phyloP scores from a whole-genome alignment of 2,797 vertebrate species.

The Premnoplex brunnescens region DNA sequence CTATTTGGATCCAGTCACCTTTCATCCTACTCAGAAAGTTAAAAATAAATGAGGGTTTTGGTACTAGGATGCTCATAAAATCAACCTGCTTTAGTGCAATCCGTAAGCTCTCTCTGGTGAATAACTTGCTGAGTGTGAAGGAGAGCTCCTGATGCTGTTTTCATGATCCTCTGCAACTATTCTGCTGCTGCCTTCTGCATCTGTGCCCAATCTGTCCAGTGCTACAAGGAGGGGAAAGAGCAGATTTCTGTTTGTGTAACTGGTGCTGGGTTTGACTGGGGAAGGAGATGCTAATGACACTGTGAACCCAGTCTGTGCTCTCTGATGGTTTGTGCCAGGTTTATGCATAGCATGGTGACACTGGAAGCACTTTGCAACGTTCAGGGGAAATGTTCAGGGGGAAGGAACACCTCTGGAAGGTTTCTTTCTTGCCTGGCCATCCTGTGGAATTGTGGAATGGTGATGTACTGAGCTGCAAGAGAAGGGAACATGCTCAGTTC shows the following conservation, averaged over 20 bases:
- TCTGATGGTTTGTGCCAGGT: not conserved
- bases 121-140: not conserved
- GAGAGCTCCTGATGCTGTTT: not conserved
- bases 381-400: not conserved
- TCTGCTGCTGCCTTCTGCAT: not conserved
- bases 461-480: not conserved
- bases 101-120: not conserved
- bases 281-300: not conserved
- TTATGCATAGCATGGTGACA: accelerated
- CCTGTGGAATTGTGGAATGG: not conserved
- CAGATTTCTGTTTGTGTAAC: not conserved
- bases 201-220: not conserved
- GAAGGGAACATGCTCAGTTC: not conserved
- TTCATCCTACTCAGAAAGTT: slow-evolving; percentile 2
- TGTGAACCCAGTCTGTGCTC: not conserved
- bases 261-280: not conserved
- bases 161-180: not conserved
- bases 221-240: not conserved
- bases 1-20: not conserved
- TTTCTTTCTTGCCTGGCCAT: not conserved
- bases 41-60: slow-evolving; percentile 1
- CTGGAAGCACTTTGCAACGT: not conserved
- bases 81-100: not conserved
- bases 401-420: not conserved
- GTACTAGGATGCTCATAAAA: not conserved